These are phyloP conservation scores for Eudemis profundana DNA, from an alignment of 2,888 invertebrate genomes.

Conservation along the genomic window DNA sequence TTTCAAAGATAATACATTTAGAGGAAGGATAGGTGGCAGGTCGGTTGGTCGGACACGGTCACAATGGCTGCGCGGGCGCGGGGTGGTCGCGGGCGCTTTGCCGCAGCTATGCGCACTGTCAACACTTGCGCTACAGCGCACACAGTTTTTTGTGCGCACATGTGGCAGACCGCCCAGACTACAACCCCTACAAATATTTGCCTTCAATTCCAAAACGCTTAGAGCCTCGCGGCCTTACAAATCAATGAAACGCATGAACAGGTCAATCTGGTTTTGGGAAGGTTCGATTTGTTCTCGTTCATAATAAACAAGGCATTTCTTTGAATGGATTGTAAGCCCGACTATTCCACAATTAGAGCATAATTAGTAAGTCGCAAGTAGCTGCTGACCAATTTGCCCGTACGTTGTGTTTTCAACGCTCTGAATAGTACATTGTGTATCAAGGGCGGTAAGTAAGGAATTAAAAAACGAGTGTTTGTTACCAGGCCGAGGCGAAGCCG, in stretches of 20 bases:
- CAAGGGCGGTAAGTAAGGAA: too few species aligned
- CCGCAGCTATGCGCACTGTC: constrained; percentile 81
- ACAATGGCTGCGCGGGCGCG: constrained; percentile 1
- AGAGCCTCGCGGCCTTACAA: constrained; percentile 69
- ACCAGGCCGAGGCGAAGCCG: too few species aligned
- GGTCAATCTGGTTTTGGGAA: constrained; percentile 60
- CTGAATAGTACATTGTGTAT: too few species aligned
- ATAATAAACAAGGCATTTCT: constrained; percentile 41
- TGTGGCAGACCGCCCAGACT: constrained; percentile 75
- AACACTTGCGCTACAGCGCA: constrained; percentile 74
- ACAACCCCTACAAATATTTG: constrained; percentile 80
- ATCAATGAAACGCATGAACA: constrained; percentile 67
- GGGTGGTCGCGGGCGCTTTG: constrained; percentile 74
- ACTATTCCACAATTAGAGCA: not conserved
- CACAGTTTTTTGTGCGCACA: constrained; percentile 78
- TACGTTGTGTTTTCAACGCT: too few species aligned
- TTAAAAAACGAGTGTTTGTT: too few species aligned
- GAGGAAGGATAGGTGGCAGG: not conserved
- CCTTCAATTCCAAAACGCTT: constrained; percentile 80
- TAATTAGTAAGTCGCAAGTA: too few species aligned
- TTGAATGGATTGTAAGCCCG: not conserved
- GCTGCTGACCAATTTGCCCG: too few species aligned
- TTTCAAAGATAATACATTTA: not conserved
- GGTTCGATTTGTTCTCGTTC: constrained; percentile 53
- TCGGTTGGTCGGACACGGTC: not conserved